These are phyloP conservation scores for Heliconius sara DNA, from an alignment of 2,888 invertebrate genomes.

Conservation along the genomic window DNA sequence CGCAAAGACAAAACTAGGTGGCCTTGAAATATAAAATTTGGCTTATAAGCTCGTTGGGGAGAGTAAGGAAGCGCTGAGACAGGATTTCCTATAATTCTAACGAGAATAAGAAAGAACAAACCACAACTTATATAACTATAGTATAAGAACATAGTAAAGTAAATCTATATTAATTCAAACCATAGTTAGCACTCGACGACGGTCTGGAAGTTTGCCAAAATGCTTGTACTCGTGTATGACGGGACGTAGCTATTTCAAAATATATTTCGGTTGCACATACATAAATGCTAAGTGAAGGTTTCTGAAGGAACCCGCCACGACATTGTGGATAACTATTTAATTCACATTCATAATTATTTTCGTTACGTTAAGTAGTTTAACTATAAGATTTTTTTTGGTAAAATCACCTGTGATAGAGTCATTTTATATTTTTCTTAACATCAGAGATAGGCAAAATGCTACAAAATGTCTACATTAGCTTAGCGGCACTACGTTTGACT, in stretches of 20 bases:
- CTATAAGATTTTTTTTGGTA: too few species aligned
- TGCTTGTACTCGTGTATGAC: conserved; percentile 22
- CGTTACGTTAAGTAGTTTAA: too few species aligned
- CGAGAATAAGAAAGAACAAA: neutral
- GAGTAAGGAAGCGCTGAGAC: too few species aligned
- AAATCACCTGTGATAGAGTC: too few species aligned
- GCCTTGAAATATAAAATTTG: too few species aligned
- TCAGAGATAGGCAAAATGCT: too few species aligned
- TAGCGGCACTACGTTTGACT: too few species aligned
- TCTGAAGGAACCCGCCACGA: neutral
- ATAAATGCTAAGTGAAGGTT: conserved; percentile 13
- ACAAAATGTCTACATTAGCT: too few species aligned
- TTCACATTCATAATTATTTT: neutral
- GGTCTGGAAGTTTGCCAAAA: conserved; percentile 31
- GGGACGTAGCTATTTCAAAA: conserved; percentile 18
- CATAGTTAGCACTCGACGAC: conserved; percentile 26
- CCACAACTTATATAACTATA: neutral
- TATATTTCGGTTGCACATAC: neutral
- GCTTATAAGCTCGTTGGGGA: too few species aligned
- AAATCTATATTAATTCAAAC: conserved; percentile 22
- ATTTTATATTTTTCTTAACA: too few species aligned
- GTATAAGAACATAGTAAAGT: neutral
- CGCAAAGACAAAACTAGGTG: too few species aligned
- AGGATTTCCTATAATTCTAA: too few species aligned
- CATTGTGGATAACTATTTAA: neutral